Evolutionary conservation across 2,113 vertebrate genomes (phyloP).

Genomic region (Egretta garzetta): DNA sequence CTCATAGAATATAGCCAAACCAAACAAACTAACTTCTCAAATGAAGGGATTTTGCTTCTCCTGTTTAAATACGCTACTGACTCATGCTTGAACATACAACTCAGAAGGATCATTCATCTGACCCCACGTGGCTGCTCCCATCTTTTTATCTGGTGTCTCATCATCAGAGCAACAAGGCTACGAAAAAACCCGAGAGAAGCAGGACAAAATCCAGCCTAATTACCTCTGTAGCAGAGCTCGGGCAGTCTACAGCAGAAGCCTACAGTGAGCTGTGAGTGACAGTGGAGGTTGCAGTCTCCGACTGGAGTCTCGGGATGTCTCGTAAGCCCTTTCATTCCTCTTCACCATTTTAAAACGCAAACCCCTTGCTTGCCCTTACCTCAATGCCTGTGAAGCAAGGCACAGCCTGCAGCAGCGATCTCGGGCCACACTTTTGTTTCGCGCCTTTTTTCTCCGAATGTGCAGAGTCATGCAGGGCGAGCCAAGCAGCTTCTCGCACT

Average conservation of each 20-base stretch:
- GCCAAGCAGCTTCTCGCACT: background rate
- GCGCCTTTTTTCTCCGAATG: background rate
- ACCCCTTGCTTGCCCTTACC: background rate
- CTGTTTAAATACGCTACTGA: background rate
- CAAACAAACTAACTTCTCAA: background rate
- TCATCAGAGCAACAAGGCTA: background rate
- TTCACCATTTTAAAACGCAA: background rate
- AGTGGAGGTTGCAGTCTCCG: background rate
- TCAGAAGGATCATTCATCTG: background rate
- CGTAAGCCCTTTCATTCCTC: background rate
- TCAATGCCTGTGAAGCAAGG: background rate
- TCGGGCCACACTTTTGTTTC: rapidly evolving
- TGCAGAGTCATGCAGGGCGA: rapidly evolving
- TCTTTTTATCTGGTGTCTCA: background rate
- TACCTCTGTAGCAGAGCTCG: background rate
- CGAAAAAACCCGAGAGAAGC: background rate
- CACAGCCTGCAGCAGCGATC: rapidly evolving
- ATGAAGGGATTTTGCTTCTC: background rate
- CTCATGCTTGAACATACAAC: background rate
- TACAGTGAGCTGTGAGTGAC: background rate
- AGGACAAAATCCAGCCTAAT: background rate
- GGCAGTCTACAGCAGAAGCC: background rate
- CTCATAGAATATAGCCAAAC: too few species aligned
- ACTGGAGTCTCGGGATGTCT: background rate
- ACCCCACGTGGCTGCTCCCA: rapidly evolving